A percentile compares a stretch with the other conserved stretches of the same genome.
These are phyloP conservation scores for Aproaerema taeniolella DNA, from an alignment of 2,888 invertebrate genomes.

Conservation along the genomic window DNA sequence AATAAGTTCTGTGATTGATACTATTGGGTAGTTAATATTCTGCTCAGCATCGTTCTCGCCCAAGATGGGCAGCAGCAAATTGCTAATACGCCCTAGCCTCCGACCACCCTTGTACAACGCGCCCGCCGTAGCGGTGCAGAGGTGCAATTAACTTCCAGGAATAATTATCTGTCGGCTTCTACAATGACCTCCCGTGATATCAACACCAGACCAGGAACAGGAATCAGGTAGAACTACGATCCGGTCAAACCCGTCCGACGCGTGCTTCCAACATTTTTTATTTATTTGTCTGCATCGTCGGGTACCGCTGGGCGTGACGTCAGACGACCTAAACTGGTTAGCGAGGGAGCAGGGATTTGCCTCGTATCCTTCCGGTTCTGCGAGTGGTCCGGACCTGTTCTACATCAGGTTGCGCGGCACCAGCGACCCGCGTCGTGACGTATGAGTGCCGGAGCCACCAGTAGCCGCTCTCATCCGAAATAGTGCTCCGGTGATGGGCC, in stretches of 20 bases:
- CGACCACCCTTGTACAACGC: slow-evolving; percentile 6
- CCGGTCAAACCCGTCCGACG: slow-evolving; percentile 76
- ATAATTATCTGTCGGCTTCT: slow-evolving; percentile 24
- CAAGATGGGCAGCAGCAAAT: slow-evolving; percentile 10
- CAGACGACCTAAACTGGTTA: slow-evolving; percentile 77
- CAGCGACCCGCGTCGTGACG: slow-evolving; percentile 43
- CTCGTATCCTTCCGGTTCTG: slow-evolving; percentile 77
- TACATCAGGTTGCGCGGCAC: slow-evolving; percentile 66
- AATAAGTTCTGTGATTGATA: too few species aligned
- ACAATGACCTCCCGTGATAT: slow-evolving; percentile 47
- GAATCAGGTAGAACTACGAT: slow-evolving; percentile 77
- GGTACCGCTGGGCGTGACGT: slow-evolving; percentile 76
- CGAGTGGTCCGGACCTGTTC: slow-evolving; percentile 72
- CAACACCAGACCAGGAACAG: slow-evolving; percentile 70
- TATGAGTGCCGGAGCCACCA: slow-evolving; percentile 36
- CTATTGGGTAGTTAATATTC: too few species aligned
- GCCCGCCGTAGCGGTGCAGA: too few species aligned
- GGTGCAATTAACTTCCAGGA: too few species aligned
- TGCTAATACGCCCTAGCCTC: slow-evolving; percentile 6
- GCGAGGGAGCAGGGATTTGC: slow-evolving; percentile 77
- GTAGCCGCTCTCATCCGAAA: slow-evolving; percentile 34
- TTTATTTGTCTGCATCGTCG: slow-evolving; percentile 76
- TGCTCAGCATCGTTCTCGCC: slow-evolving; percentile 4
- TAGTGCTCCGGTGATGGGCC: slow-evolving; percentile 33
- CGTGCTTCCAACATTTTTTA: slow-evolving; percentile 77